Conservation (phyloP, 1,140 invertebrate genomes). For the Aporrectodea caliginosa region DNA sequence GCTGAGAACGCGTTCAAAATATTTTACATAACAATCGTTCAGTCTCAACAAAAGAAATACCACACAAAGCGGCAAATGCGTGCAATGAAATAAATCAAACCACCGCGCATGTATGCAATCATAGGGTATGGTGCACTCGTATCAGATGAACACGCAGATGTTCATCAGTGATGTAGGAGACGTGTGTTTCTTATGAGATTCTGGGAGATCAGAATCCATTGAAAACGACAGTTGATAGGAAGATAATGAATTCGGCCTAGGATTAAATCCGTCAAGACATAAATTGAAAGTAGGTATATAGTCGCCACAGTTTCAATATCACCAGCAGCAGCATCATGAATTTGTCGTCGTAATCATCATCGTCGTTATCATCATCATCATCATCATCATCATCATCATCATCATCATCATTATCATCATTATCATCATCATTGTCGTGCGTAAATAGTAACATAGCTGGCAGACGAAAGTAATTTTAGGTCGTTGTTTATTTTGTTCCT, state of each 20-base stretch:
- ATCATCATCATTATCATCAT: constrained; percentile 1
- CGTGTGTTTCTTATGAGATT: too few species aligned
- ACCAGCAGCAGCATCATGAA: neutral
- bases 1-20: too few species aligned
- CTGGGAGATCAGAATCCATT: too few species aligned
- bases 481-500: neutral
- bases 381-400: neutral
- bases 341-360: neutral
- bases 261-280: neutral
- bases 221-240: too few species aligned
- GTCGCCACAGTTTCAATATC: neutral
- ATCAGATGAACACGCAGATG: too few species aligned
- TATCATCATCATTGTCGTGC: neutral
- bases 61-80: too few species aligned
- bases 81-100: too few species aligned
- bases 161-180: too few species aligned
- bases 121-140: too few species aligned
- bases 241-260: neutral
- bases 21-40: too few species aligned
- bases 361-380: neutral
- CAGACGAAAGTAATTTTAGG: neutral
- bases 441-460: neutral
- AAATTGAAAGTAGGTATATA: neutral
- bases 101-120: too few species aligned
- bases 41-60: too few species aligned